phyloP scores from a whole-genome alignment of 2,888 invertebrate species.

The Cephus pygmeus region DNA sequence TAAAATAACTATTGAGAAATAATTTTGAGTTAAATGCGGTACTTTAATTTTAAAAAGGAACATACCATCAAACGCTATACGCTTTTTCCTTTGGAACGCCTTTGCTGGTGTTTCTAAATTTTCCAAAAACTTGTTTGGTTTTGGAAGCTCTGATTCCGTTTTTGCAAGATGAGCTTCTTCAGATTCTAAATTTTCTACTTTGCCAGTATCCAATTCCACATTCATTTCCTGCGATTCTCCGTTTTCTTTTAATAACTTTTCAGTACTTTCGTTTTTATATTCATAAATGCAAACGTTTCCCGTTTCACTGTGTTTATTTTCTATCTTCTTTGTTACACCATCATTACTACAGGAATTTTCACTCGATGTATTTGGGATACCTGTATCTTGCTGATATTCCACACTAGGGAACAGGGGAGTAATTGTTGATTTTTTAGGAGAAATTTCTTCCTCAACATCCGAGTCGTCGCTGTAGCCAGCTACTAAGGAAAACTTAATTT shows the following conservation, averaged over 20 bases:
- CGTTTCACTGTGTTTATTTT: slow-evolving; percentile 37
- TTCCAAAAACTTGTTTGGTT: slow-evolving; percentile 56
- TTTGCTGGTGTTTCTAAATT: slow-evolving; percentile 61
- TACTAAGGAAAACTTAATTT: slow-evolving; percentile 64
- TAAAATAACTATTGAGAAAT: background rate
- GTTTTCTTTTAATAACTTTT: slow-evolving; percentile 5
- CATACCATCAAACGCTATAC: slow-evolving; percentile 66
- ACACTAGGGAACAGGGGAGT: slow-evolving; percentile 68
- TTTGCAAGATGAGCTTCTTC: slow-evolving; percentile 25
- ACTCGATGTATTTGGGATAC: slow-evolving; percentile 12
- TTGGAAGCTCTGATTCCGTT: slow-evolving; percentile 27
- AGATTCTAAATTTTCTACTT: slow-evolving; percentile 27
- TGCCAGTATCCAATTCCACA: slow-evolving; percentile 22
- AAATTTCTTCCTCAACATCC: slow-evolving; percentile 64
- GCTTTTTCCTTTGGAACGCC: slow-evolving; percentile 69
- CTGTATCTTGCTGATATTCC: slow-evolving; percentile 46
- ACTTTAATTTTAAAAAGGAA: background rate
- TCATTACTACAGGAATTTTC: slow-evolving; percentile 4
- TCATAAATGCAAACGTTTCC: slow-evolving; percentile 45
- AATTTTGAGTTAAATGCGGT: background rate
- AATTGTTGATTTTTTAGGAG: slow-evolving; percentile 35
- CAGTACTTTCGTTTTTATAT: slow-evolving; percentile 28
- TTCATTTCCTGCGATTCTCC: slow-evolving; percentile 24
- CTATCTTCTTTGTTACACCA: slow-evolving; percentile 35
- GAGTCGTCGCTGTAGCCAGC: slow-evolving; percentile 71